Evolutionary conservation across 2,888 invertebrate genomes (phyloP), one percentile per base, ranked within the genome.

Genomic region (Drosophila cyrtoloma): DNA sequence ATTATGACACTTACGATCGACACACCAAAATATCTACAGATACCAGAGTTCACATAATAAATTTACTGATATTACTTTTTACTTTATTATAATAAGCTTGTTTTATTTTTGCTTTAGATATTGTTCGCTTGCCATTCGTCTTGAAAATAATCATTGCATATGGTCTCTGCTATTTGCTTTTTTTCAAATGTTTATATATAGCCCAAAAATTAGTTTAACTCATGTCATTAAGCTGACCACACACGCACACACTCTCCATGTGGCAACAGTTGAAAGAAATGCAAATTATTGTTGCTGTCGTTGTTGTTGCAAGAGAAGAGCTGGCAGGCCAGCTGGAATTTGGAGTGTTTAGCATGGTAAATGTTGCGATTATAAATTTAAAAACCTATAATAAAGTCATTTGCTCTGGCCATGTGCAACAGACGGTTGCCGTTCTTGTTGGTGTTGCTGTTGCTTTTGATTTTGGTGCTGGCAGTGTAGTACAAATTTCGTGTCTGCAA

Each of bases 371-470:
- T 89, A 89, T 87, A 87, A 89, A 85, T 87, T 85, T 90, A 90
- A 88, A 86, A 86, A 83, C 84, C 86, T 86, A 86, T 86, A 86
- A 86, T 86, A 86, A 90, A 86, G 86, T 83, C 86, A 86, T 90
- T 88, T 85, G 83, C 68, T 80, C 42, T 62, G 82, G 88, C 62
- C 81, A 78, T 75, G 81, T 82, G 72, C 84, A 72, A 60, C 82
- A 70, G 66, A 52, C 70, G 51, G 64, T 42, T 37, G 32, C 42
- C 35, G 42, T n/a, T 55, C 10, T 30, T 42, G 26, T 22, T 42
- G 44, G n/a, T 35, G 42, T 32, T 51, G 59, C 14, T 30, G 44
- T 14, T 57, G 55, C 28, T 55, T 53, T 51, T 44, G 70, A n/a
- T 58, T 51, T 32, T 73, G 55, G 50, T 77, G 77, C 58, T 32